Percentiles rank a stretch among this genome's conserved stretches.
Evolutionary conservation across 2,113 vertebrate genomes (phyloP).

Genomic region (Paramisgurnus dabryanus): DNA sequence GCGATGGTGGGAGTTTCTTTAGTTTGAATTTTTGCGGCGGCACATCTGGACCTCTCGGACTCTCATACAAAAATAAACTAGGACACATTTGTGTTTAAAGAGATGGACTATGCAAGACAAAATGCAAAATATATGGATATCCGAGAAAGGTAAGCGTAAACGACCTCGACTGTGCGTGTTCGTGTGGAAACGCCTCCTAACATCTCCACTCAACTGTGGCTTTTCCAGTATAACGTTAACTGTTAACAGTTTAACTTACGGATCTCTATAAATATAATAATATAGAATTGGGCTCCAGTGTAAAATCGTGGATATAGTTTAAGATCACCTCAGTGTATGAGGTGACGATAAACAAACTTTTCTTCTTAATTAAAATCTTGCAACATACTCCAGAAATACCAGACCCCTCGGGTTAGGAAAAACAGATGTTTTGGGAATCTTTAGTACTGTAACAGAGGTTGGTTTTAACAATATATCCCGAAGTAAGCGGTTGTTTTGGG

Average conservation of each 20-base stretch:
- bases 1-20: slow-evolving; percentile 11
- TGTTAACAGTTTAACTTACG: neutral
- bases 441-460: too few species aligned
- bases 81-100: neutral
- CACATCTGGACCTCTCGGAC: neutral
- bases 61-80: neutral
- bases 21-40: slow-evolving; percentile 52
- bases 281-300: neutral
- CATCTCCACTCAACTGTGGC: neutral
- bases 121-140: neutral
- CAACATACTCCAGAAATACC: neutral
- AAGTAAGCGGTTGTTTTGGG: too few species aligned
- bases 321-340: too few species aligned
- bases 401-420: neutral
- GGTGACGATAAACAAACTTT: too few species aligned
- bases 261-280: neutral
- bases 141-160: slow-evolving; percentile 43
- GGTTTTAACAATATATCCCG: too few species aligned
- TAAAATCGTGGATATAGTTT: neutral
- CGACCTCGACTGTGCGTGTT: neutral
- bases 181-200: slow-evolving; percentile 1
- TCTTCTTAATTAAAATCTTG: too few species aligned
- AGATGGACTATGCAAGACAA: slow-evolving; percentile 43
- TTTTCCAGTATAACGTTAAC: neutral
- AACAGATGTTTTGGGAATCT: too few species aligned